Evolutionary conservation across 1,140 invertebrate species (phyloP).

Genomic region (Oedothorax gibbosus): DNA sequence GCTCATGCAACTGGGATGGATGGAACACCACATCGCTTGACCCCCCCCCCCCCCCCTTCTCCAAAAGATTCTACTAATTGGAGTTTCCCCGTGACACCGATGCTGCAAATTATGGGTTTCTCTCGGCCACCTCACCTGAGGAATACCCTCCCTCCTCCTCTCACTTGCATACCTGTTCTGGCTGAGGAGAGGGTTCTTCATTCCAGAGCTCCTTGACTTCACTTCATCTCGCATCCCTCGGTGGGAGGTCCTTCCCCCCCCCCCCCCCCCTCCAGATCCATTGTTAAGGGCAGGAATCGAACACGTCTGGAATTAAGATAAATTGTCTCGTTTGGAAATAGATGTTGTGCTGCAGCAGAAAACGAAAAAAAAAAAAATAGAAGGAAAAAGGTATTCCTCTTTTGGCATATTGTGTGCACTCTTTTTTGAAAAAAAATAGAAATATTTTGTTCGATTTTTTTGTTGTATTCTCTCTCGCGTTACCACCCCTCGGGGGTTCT

Average conservation of each 20-base stretch:
- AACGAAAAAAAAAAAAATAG: background rate
- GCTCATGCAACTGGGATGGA: constrained; percentile 7
- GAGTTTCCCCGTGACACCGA: too few relatives aligned
- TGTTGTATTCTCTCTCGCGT: background rate
- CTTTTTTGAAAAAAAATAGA: background rate
- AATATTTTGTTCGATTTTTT: background rate
- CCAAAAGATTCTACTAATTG: too few relatives aligned
- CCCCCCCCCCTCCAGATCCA: background rate
- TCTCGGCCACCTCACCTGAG: too few relatives aligned
- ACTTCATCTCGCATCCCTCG: background rate
- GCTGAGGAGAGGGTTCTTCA: too few relatives aligned
- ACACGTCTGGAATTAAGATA: constrained; percentile 46
- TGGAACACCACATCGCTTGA: constrained; percentile 11
- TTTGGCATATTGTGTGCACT: background rate
- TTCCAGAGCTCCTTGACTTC: too few relatives aligned
- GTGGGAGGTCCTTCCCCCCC: background rate
- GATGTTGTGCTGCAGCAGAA: background rate
- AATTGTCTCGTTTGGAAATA: constrained; percentile 35
- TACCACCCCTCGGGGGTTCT: background rate
- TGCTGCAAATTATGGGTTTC: too few relatives aligned
- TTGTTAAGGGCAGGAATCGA: background rate
- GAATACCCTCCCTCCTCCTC: too few relatives aligned
- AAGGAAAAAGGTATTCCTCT: constrained; percentile 20
- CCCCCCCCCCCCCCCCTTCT: too few relatives aligned
- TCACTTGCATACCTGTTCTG: too few relatives aligned